Evolutionary conservation across 2,888 invertebrate species (phyloP).

Genomic region (Acheta domesticus): DNA sequence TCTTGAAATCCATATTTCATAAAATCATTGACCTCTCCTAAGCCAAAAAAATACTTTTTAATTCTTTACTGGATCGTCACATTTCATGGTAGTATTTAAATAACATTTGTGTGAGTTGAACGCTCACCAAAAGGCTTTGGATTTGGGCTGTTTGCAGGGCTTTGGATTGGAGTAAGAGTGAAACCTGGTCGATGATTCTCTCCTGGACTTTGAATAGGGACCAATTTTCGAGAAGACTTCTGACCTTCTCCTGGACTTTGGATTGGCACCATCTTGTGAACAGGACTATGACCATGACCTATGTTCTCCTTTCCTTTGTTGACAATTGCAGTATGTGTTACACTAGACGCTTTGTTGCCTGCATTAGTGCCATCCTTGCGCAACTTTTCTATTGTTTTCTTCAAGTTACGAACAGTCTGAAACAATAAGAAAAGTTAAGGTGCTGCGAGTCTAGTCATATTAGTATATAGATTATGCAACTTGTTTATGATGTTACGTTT

Average conservation of each 20-base stretch:
- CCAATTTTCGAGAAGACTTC: no score
- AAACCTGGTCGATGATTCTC: no score
- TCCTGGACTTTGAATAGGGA: no score
- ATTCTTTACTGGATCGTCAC: no score
- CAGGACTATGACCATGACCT: neutral
- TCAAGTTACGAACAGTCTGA: neutral
- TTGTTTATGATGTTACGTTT: no score
- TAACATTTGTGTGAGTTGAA: neutral
- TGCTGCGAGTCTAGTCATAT: neutral
- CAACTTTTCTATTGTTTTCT: neutral
- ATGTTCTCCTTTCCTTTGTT: neutral
- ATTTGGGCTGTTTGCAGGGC: neutral
- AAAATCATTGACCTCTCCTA: no score
- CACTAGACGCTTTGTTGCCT: neutral
- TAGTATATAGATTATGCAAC: no score
- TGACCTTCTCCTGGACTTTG: no score
- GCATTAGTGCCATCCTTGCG: neutral
- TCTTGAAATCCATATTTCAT: no score
- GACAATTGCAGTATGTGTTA: neutral
- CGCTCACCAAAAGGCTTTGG: neutral
- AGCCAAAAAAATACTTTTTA: no score
- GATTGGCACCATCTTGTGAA: neutral
- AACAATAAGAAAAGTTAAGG: neutral
- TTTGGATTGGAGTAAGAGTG: no score
- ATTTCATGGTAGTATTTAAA: neutral